phyloP scores from a whole-genome alignment of 2,113 vertebrate genomes.

The Collichthys lucidus region DNA sequence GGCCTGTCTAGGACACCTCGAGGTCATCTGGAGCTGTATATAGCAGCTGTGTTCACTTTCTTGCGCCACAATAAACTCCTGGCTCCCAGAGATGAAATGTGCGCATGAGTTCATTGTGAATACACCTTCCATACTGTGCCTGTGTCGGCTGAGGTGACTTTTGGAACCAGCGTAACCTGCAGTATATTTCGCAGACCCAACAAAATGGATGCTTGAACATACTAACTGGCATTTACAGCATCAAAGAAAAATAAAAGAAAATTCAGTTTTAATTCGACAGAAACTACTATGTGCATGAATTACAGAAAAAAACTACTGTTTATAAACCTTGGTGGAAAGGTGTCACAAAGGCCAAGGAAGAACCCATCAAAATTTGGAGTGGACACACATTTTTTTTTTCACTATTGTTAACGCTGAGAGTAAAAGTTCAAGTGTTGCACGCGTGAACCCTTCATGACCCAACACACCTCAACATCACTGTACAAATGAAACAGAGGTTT shows the following conservation, averaged over 20 bases:
- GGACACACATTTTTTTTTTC: too few species aligned
- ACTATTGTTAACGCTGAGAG: too few species aligned
- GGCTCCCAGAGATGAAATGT: slow-evolving; percentile 1
- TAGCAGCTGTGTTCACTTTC: slow-evolving; percentile 15
- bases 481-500: too few species aligned
- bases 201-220: not conserved
- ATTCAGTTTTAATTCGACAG: not conserved
- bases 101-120: not conserved
- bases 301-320: too few species aligned
- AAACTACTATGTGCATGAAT: not conserved
- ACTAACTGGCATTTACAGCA: not conserved
- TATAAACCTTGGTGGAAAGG: too few species aligned
- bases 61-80: not conserved
- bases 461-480: too few species aligned
- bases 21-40: slow-evolving; percentile 25
- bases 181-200: not conserved
- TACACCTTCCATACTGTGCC: not conserved
- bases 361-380: too few species aligned
- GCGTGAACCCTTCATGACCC: too few species aligned
- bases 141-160: slow-evolving; percentile 1
- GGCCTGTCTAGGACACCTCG: slow-evolving; percentile 26
- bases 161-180: not conserved
- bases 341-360: too few species aligned
- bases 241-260: not conserved
- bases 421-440: too few species aligned